Evolutionary conservation across 2,113 vertebrate genomes (phyloP).

Genomic region (Tenrec ecaudatus): DNA sequence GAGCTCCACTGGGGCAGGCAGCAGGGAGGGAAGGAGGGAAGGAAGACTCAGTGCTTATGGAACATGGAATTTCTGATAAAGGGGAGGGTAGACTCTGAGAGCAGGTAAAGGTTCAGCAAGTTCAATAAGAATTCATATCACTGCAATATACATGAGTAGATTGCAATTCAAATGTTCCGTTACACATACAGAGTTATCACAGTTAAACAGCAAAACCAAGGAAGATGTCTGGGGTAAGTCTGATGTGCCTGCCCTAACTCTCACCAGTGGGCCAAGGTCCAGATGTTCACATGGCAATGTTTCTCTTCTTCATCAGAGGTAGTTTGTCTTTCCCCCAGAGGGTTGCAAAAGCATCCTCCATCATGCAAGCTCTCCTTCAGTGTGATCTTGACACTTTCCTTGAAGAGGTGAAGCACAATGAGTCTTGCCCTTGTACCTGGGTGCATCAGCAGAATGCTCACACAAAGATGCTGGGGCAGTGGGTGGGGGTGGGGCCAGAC

Average conservation of each 20-base stretch:
- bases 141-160: not conserved
- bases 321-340: conserved; percentile 21
- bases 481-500: not conserved
- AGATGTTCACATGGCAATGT: not conserved
- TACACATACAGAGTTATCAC: not conserved
- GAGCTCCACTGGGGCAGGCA: not conserved
- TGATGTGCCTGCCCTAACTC: not conserved
- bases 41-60: not conserved
- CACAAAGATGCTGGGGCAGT: not conserved
- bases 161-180: not conserved
- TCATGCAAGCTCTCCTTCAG: not conserved
- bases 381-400: not conserved
- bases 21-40: not conserved
- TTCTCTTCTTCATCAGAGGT: not conserved
- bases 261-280: not conserved
- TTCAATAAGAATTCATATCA: not conserved
- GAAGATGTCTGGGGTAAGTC: not conserved
- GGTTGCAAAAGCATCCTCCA: not conserved
- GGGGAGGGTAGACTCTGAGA: not conserved
- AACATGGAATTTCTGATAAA: not conserved
- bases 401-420: not conserved
- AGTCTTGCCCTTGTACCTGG: not conserved
- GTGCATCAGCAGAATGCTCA: not conserved
- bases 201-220: not conserved
- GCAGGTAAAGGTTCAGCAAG: not conserved